Base-by-base conservation (phyloP, 2,113 vertebrate genomes). In the Nibea albiflora region DNA sequence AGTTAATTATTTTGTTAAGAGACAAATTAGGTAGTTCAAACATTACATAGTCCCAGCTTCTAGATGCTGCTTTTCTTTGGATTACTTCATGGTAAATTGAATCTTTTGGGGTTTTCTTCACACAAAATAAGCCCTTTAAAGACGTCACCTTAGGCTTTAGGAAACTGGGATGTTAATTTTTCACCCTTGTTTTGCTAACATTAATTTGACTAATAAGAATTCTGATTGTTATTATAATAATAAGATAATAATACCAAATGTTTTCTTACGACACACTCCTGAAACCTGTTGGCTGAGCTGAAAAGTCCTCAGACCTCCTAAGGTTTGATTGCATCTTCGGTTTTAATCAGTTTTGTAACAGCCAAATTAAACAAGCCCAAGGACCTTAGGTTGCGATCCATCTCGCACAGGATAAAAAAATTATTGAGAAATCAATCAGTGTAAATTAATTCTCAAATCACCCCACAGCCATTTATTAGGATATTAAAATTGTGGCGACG, bases 391-490 rank as follows among this genome's bases (percentile, higher is more conserved):
- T 61, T 78, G 61, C 60, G 54, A 77, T 83, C 69, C 31, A 35
- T 65, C 79, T 80, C 76, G 68, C 56, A 71, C 24, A 31, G 50
- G 60, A 87, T 80, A 39, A 28, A 74, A 80, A 74, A 80, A 62
- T 44, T 22, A 83, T 46, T 71, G 62, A 84, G 73, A 83, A 90
- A 90, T 90, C 83, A 83, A 90, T 90, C 15, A 61, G 17, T 67
- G 58, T 47, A 83, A 83, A 84, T 85, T 53, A 80, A 61, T 79
- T 81, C 49, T 71, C 12, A 78, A 78, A 88, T 67, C 26, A 53
- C 68, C 82, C 58, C 44, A 56, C 14, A 80, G 76, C 49, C 68
- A 66, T 82, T 76, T 65, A 86, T 82, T 61, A 84, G 44, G 68
- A 76, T 53, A 57, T 73, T 75, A 69, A 76, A 80, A 74, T 42